Base-by-base conservation (phyloP, 2,888 invertebrate species). In the Nesidiocoris tenuis region DNA sequence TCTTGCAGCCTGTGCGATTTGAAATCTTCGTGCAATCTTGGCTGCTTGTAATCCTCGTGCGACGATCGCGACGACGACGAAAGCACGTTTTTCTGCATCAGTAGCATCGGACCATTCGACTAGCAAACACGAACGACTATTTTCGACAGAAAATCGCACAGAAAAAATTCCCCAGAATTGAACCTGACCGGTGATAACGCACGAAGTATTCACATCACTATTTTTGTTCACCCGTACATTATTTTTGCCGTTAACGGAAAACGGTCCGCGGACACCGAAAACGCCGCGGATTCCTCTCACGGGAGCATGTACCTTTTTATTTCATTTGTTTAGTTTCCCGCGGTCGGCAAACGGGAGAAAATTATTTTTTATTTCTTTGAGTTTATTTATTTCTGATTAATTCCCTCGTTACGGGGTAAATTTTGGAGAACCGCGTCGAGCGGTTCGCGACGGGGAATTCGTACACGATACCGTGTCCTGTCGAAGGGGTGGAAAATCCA, bases 31-130 rank as follows among this genome's bases (percentile, higher is more conserved):
- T 39, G 39, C 39, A 39, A 39, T 12, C 39, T 3, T 39, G 39
- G 39, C 39, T 39, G 39, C 12, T 39, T 39, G 39, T 39, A 39
- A 39, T 39, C 39, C 39, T 39, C 39, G 39, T 39, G 39, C 39
- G 39, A 39, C 39, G 39, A 39, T 12, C 39, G 39, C 39, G 70
- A 70, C 59, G 67, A 68, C 54, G 75, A 75, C 24, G 75, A 75
- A 18, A 75, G 54, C 67, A 75, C 75, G 68, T 75, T 68, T 39
- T 75, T 78, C 72, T 78, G 78, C 78, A 78, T 78, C 75, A 78
- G 74, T 68, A 78, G 78, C 78, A 78, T 78, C 76, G 74, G 76
- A 68, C 70, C 56, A 39, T 39, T 39, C 39, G 39, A 39, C 39
- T 39, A 39, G 39, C 39, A 39, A 39, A 39, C 39, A 39, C 39